These are phyloP conservation scores for Hypotaenidia okinawae DNA, from an alignment of 2,797 vertebrate genomes.

Conservation along the genomic window DNA sequence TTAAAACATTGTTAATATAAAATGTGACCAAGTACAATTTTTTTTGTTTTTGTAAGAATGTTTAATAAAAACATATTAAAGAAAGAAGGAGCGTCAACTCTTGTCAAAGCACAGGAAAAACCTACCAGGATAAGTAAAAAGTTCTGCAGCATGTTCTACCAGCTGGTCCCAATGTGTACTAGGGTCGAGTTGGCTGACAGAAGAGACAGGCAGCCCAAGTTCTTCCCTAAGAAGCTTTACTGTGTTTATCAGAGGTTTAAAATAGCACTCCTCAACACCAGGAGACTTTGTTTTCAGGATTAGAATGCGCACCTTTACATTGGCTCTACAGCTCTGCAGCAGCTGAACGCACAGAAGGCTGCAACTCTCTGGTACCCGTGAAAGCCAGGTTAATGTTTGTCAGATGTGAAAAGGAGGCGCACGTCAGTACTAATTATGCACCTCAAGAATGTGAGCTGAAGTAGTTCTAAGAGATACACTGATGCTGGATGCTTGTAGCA, in stretches of 20 bases:
- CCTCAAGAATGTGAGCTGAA: background rate
- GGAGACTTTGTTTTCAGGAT: constrained; percentile 1
- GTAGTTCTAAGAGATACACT: background rate
- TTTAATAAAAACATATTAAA: constrained; percentile 74
- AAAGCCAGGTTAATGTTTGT: background rate
- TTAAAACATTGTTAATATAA: constrained; percentile 81
- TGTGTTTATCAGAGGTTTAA: constrained; percentile 40
- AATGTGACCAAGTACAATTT: constrained; percentile 78
- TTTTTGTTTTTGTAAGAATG: constrained; percentile 71
- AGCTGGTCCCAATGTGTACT: constrained; percentile 39
- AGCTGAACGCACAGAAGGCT: constrained; percentile 13
- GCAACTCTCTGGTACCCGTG: background rate
- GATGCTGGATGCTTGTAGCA: background rate
- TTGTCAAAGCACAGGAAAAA: constrained; percentile 67
- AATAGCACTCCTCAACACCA: background rate
- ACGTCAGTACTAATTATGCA: background rate
- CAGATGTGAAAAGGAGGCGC: background rate
- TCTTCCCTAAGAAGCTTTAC: constrained; percentile 55
- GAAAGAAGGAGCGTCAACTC: constrained; percentile 67
- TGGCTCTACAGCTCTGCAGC: background rate
- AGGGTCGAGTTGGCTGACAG: background rate
- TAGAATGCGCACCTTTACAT: background rate
- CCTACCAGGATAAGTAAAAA: constrained; percentile 44
- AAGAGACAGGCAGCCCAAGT: constrained; percentile 27
- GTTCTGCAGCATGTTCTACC: constrained; percentile 69